These are phyloP conservation scores for Conger conger DNA, from an alignment of 2,113 vertebrate species.

Conservation along the genomic window DNA sequence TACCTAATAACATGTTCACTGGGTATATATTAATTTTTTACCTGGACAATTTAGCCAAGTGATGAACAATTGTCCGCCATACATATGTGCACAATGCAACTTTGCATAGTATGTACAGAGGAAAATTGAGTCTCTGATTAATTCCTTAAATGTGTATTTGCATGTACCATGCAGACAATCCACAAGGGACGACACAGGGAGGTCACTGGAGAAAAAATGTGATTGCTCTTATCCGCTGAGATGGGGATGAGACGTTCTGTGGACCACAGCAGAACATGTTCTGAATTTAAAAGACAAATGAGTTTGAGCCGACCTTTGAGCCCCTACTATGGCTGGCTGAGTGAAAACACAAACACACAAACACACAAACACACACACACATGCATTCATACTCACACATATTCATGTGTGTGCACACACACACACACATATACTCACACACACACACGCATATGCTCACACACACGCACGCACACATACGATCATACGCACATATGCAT, in stretches of 20 bases:
- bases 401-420: too few species aligned
- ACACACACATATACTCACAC: background rate
- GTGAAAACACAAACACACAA: background rate
- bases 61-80: background rate
- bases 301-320: background rate
- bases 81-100: background rate
- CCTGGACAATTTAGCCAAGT: background rate
- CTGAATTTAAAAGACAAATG: constrained; percentile 1
- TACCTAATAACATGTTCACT: too few species aligned
- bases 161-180: background rate
- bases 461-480: background rate
- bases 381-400: too few species aligned
- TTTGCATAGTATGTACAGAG: background rate
- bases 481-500: too few species aligned
- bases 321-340: background rate
- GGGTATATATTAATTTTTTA: background rate
- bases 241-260: background rate
- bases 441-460: background rate
- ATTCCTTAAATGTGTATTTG: background rate
- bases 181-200: background rate
- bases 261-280: background rate
- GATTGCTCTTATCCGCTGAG: background rate
- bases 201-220: background rate
- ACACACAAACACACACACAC: background rate
- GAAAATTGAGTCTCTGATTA: background rate